Conservation (phyloP, 2,888 invertebrate genomes). For the Lagria hirta region DNA sequence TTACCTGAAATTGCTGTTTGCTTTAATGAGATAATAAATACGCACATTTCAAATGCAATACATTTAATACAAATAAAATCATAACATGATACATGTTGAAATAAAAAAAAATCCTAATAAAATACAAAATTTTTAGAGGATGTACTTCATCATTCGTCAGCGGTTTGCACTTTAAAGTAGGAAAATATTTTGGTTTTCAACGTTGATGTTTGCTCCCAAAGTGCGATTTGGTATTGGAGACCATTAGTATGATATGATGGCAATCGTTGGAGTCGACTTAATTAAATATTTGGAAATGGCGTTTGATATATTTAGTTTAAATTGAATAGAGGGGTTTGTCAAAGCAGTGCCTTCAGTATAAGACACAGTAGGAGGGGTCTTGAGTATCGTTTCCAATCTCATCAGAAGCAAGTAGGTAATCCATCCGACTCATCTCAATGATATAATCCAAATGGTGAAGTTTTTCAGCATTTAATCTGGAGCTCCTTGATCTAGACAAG, state of each 20-base stretch:
- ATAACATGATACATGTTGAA: no score
- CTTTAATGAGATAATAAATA: no score
- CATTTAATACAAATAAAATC: no score
- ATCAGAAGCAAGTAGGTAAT: constrained; percentile 35
- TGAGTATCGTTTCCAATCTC: constrained; percentile 31
- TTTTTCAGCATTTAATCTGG: constrained; percentile 24
- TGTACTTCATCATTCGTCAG: no score
- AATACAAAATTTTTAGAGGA: no score
- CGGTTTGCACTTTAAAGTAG: no score
- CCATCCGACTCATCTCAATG: constrained; percentile 40
- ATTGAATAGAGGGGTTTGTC: constrained; percentile 14
- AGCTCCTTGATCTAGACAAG: constrained; percentile 24
- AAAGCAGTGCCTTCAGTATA: constrained; percentile 19
- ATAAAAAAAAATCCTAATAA: no score
- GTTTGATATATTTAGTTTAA: constrained; percentile 7
- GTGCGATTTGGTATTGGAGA: no score
- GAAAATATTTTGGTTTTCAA: no score
- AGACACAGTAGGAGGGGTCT: constrained; percentile 14
- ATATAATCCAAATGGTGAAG: constrained; percentile 34
- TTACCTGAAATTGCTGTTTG: no score
- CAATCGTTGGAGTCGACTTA: constrained; percentile 2
- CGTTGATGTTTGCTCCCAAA: no score
- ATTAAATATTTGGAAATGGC: constrained; percentile 13
- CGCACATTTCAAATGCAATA: no score
- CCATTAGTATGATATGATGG: constrained; percentile 1